These are phyloP conservation scores for Silurus asotus DNA, from an alignment of 2,113 vertebrate genomes.

Conservation along the genomic window DNA sequence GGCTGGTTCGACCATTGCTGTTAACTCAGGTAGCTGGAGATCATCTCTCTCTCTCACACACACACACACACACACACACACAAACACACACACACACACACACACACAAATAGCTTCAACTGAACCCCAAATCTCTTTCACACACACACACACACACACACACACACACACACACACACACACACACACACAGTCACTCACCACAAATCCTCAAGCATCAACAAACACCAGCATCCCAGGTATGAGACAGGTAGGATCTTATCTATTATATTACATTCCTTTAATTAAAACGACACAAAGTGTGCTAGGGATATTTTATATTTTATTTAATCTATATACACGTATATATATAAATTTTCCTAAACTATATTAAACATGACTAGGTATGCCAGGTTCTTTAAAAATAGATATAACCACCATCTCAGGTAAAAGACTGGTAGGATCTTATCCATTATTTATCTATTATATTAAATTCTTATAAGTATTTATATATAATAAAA, in stretches of 20 bases:
- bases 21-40: conserved; percentile 3
- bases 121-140: neutral
- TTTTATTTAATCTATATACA: too few relatives aligned
- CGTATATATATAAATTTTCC: too few relatives aligned
- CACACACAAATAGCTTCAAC: neutral
- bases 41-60: too few relatives aligned
- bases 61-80: neutral
- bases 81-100: conserved; percentile 26
- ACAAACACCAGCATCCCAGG: neutral
- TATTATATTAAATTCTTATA: too few relatives aligned
- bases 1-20: conserved; percentile 19
- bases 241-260: neutral
- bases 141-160: neutral
- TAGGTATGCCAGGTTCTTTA: too few relatives aligned
- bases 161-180: neutral
- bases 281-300: too few relatives aligned
- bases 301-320: too few relatives aligned
- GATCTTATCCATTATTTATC: neutral
- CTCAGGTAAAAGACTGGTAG: neutral
- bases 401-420: neutral
- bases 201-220: neutral
- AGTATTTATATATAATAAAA: too few relatives aligned
- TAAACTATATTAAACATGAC: too few relatives aligned
- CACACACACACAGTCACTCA: neutral
- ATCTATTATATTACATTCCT: neutral